Evolutionary conservation across 2,888 invertebrate species (phyloP), one percentile per base, ranked within the genome.

Genomic region (Heterodera filipjevi): DNA sequence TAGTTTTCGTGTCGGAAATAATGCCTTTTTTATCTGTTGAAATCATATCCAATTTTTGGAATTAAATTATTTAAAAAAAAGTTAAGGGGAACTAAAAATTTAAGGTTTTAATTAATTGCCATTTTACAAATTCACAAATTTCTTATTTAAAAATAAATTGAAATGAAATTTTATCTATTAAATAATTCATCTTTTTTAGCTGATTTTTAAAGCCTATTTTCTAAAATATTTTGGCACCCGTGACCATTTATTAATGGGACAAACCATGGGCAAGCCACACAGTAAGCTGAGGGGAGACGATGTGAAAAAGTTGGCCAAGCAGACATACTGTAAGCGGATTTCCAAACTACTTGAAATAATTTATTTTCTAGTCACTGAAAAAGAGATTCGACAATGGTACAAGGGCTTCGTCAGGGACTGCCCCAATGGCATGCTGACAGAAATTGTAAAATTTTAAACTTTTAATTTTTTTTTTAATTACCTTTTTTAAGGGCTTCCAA

Each of bases 401-500:
- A 96, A 96, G 93, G 96, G 95, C 90, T 96, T 96, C 91, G 93
- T 95, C 85, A 95, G 96, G 92, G 96, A 96, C 91, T 96, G 96
- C 91, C 96, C 96, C 79, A 95, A 95, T 91, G 95, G 95, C 86
- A 93, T 95, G 89, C 93, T 96, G 80, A 96, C 95, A 80, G 95
- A 96, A 91, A 95, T 95, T 93, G 95, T 95, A 91, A 90, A 91
- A 19, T 49, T 49, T 10, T 10, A 59, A 8, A n/a, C 30, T 27
- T 27, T 27, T 27, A 22, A 27, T 59, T n/a, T 32, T 10, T 8
- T 39, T n/a, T 46, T 6, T 39, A 0, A 5, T 35, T 49, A 14
- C 19, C 1, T 10, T 71, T 53, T 91, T 91, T 79, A 91, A 96
- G 96, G 97, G 97, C 88, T 98, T 99, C 92, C 96, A 96, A 90